These are phyloP conservation scores for Campoplex capitator DNA, from an alignment of 2,888 invertebrate species.

Conservation along the genomic window DNA sequence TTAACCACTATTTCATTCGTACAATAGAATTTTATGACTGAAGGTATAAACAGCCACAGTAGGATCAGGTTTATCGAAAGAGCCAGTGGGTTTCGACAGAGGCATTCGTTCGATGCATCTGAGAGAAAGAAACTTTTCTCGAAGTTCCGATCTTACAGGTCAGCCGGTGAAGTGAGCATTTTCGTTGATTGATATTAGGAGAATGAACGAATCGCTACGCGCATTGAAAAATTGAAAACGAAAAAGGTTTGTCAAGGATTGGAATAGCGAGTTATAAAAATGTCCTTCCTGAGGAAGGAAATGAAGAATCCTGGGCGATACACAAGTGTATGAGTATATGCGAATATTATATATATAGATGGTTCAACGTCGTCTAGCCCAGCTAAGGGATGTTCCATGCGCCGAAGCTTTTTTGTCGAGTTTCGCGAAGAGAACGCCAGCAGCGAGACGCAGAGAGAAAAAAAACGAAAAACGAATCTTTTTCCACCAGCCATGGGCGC, in stretches of 20 bases:
- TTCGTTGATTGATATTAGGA: background rate
- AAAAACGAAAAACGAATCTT: slow-evolving; percentile 21
- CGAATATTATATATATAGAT: background rate
- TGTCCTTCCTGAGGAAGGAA: background rate
- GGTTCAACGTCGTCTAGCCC: slow-evolving; percentile 43
- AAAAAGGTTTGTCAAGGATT: slow-evolving; percentile 48
- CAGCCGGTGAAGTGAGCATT: background rate
- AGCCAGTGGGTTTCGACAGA: too few relatives aligned
- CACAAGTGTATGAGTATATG: background rate
- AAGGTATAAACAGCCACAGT: background rate
- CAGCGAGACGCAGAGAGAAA: slow-evolving; percentile 36
- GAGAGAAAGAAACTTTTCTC: background rate
- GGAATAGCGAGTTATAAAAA: slow-evolving; percentile 50
- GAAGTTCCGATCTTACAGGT: background rate
- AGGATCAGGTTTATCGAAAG: too few relatives aligned
- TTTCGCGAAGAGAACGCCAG: slow-evolving; percentile 48
- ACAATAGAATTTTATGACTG: background rate
- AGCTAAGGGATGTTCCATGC: slow-evolving; percentile 56
- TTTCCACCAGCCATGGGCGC: slow-evolving; percentile 48
- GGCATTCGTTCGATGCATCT: too few relatives aligned
- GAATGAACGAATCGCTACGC: background rate
- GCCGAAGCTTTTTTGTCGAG: slow-evolving; percentile 58
- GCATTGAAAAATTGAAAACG: slow-evolving; percentile 15
- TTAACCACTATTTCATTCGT: background rate
- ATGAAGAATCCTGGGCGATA: slow-evolving; percentile 20